Evolutionary conservation across 1,140 invertebrate genomes (phyloP).

Genomic region (Cydia amplana): DNA sequence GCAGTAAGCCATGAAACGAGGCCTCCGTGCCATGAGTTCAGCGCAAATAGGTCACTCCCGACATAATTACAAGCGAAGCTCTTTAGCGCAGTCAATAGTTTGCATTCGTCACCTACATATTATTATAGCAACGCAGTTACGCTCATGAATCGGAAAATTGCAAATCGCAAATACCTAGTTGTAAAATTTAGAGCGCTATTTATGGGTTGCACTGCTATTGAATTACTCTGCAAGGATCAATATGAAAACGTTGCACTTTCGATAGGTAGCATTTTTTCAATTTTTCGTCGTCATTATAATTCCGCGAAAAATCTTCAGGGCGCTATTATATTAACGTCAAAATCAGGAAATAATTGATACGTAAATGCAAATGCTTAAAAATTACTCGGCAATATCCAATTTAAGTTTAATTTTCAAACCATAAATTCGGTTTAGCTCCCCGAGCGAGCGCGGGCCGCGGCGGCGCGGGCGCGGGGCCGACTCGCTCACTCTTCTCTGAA

Average conservation of each 20-base stretch:
- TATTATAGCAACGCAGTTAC: not conserved
- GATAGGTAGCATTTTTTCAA: not conserved
- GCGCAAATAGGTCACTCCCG: slow-evolving; percentile 14
- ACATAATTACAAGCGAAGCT: not conserved
- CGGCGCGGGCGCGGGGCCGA: slow-evolving; percentile 44
- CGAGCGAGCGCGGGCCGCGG: slow-evolving; percentile 43
- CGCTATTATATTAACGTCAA: slow-evolving; percentile 51
- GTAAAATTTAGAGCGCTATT: not conserved
- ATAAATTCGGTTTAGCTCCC: slow-evolving; percentile 77
- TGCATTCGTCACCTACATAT: not conserved
- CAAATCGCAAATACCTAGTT: not conserved
- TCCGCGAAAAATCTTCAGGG: slow-evolving; percentile 8
- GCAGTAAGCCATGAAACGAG: slow-evolving; percentile 18
- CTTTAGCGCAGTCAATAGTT: slow-evolving; percentile 9
- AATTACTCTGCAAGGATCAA: no score
- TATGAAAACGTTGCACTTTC: no score
- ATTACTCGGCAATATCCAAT: slow-evolving; percentile 72
- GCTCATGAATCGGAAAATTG: not conserved
- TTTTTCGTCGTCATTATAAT: not conserved
- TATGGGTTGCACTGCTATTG: not conserved
- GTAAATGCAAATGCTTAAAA: slow-evolving; percentile 65
- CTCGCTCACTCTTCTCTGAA: slow-evolving; percentile 65
- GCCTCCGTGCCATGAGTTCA: not conserved
- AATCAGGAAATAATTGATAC: slow-evolving; percentile 51
- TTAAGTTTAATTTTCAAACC: slow-evolving; percentile 77